Conservation (phyloP, 2,888 invertebrate species). For the Ceratothoa steindachneri region DNA sequence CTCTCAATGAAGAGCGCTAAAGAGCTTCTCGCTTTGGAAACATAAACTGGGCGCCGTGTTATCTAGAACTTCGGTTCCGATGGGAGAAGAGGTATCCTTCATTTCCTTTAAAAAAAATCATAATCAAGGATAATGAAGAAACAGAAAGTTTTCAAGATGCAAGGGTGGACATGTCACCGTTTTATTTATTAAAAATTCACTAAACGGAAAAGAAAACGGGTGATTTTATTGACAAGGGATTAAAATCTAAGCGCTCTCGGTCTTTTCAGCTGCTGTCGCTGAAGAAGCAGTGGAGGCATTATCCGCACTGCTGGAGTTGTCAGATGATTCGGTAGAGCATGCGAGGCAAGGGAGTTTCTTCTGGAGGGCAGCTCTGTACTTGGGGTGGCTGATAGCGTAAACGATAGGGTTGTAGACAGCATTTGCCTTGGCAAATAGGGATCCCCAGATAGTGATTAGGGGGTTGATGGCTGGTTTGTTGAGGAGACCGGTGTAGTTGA, state of each 20-base stretch:
- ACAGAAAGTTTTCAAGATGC: not conserved
- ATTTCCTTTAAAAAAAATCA: too few relatives aligned
- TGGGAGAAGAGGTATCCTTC: too few relatives aligned
- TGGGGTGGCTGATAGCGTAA: slow-evolving; percentile 51
- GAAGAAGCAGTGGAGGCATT: not conserved
- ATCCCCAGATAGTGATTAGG: slow-evolving; percentile 49
- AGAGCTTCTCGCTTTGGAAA: too few relatives aligned
- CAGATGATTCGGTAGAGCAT: slow-evolving; percentile 16
- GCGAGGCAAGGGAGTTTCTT: slow-evolving; percentile 44
- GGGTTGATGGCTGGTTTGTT: slow-evolving; percentile 37
- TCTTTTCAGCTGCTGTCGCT: slow-evolving; percentile 19
- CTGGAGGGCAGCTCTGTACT: slow-evolving; percentile 46
- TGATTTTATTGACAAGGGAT: not conserved
- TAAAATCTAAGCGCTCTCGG: slow-evolving; percentile 16
- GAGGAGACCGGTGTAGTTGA: slow-evolving; percentile 50
- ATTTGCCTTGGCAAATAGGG: slow-evolving; percentile 55
- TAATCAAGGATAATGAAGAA: not conserved
- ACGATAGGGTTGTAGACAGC: slow-evolving; percentile 52
- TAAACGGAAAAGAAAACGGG: not conserved
- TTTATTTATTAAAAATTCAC: not conserved
- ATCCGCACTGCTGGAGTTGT: not conserved
- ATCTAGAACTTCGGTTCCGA: too few relatives aligned
- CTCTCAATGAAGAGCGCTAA: too few relatives aligned
- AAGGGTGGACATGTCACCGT: not conserved
- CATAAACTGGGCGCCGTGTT: too few relatives aligned